These are phyloP conservation scores for Ectemnius cavifrons DNA, from an alignment of 2,888 invertebrate species.

Conservation along the genomic window DNA sequence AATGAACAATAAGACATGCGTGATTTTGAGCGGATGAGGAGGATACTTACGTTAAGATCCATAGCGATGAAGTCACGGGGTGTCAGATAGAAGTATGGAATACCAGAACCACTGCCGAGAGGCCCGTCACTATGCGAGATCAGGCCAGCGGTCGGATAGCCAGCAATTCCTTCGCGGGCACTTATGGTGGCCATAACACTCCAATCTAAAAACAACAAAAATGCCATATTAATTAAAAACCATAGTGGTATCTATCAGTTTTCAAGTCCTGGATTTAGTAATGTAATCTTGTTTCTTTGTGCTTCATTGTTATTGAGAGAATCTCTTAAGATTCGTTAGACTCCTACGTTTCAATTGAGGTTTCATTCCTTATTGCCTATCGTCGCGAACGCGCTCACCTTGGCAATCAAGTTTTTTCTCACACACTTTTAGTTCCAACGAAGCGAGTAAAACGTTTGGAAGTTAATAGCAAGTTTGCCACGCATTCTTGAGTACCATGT, in stretches of 20 bases:
- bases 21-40: too few relatives aligned
- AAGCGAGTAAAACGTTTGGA: neutral
- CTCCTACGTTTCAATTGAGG: too few relatives aligned
- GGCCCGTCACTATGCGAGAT: conserved; percentile 87
- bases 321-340: too few relatives aligned
- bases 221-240: too few relatives aligned
- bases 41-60: conserved; percentile 82
- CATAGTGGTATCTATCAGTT: too few relatives aligned
- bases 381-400: too few relatives aligned
- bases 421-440: too few relatives aligned
- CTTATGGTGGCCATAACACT: conserved; percentile 86
- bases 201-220: conserved; percentile 81
- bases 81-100: conserved; percentile 87
- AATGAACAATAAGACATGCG: too few relatives aligned
- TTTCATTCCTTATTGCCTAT: too few relatives aligned
- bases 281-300: neutral
- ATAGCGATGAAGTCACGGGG: conserved; percentile 84
- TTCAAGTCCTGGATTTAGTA: neutral
- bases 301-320: too few relatives aligned
- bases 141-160: conserved; percentile 85
- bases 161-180: conserved; percentile 80
- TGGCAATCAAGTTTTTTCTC: too few relatives aligned
- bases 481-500: too few relatives aligned
- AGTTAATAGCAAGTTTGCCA: neutral
- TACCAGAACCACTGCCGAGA: conserved; percentile 83